phyloP scores from a whole-genome alignment of 2,888 invertebrate species.

The Pterobdella sp. region DNA sequence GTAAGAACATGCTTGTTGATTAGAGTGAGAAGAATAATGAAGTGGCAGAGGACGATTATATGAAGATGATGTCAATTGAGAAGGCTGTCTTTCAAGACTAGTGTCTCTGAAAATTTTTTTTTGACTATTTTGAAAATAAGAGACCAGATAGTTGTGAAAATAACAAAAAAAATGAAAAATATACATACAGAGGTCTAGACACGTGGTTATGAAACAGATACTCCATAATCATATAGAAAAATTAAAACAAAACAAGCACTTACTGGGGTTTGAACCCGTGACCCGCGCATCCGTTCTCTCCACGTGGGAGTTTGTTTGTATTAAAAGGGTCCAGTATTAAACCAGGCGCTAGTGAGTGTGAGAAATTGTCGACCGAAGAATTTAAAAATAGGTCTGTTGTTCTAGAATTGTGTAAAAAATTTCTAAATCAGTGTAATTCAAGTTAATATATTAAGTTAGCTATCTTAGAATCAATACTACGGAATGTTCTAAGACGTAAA shows the following conservation, averaged over 20 bases:
- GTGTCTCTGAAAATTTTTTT: too few relatives aligned
- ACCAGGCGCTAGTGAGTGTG: neutral
- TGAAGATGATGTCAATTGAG: too few relatives aligned
- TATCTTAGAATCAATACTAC: too few relatives aligned
- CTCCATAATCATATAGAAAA: neutral
- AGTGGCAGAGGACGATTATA: too few relatives aligned
- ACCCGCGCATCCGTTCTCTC: neutral
- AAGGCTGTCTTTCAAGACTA: too few relatives aligned
- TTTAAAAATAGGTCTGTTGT: neutral
- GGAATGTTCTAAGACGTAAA: too few relatives aligned
- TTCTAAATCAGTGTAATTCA: too few relatives aligned
- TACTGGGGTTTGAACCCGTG: neutral
- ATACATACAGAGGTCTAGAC: neutral
- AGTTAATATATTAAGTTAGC: too few relatives aligned
- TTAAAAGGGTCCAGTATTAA: neutral
- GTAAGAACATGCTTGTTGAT: neutral
- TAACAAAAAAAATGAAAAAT: neutral
- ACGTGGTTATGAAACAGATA: neutral
- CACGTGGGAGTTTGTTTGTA: neutral
- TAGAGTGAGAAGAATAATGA: too few relatives aligned
- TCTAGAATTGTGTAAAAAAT: too few relatives aligned
- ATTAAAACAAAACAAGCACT: neutral
- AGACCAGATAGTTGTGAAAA: neutral
- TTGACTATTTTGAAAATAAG: too few relatives aligned
- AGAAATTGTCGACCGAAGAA: neutral